Conservation (phyloP, 1,140 invertebrate genomes). For the Sitophilus oryzae region DNA sequence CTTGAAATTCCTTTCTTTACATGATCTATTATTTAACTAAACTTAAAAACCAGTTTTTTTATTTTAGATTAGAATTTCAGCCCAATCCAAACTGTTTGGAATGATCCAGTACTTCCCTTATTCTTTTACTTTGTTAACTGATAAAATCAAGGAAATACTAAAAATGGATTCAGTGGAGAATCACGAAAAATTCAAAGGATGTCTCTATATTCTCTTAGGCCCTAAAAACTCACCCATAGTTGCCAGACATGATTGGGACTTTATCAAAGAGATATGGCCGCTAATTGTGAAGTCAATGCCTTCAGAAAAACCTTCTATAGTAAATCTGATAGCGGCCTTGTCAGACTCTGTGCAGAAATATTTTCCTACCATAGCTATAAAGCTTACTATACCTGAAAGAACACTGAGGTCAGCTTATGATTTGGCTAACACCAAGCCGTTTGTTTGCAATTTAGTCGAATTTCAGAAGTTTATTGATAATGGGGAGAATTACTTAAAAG, state of each 20-base stretch:
- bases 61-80: conserved; percentile 54
- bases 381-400: conserved; percentile 49
- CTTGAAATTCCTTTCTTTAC: too few species aligned
- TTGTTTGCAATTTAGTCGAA: conserved; percentile 35
- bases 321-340: conserved; percentile 63
- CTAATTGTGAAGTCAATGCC: conserved; percentile 64
- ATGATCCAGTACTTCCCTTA: conserved; percentile 52
- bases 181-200: conserved; percentile 75
- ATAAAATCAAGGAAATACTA: conserved; percentile 56
- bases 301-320: conserved; percentile 76
- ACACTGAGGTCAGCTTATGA: conserved; percentile 48
- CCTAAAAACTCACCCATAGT: conserved; percentile 57
- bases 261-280: conserved; percentile 67
- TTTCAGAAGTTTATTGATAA: conserved; percentile 43
- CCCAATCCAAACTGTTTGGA: conserved; percentile 56
- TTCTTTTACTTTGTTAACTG: conserved; percentile 55
- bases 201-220: conserved; percentile 68
- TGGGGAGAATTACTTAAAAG: conserved; percentile 43
- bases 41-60: conserved; percentile 9
- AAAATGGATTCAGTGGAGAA: conserved; percentile 51
- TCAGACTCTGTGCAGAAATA: conserved; percentile 45
- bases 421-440: conserved; percentile 44
- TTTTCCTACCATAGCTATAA: conserved; percentile 56
- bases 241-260: conserved; percentile 69
- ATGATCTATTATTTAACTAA: too few species aligned